Percentiles rank a stretch among this genome's conserved stretches.
Evolutionary conservation across 1,140 invertebrate genomes (phyloP).

Genomic region (Drosophila neocordata): DNA sequence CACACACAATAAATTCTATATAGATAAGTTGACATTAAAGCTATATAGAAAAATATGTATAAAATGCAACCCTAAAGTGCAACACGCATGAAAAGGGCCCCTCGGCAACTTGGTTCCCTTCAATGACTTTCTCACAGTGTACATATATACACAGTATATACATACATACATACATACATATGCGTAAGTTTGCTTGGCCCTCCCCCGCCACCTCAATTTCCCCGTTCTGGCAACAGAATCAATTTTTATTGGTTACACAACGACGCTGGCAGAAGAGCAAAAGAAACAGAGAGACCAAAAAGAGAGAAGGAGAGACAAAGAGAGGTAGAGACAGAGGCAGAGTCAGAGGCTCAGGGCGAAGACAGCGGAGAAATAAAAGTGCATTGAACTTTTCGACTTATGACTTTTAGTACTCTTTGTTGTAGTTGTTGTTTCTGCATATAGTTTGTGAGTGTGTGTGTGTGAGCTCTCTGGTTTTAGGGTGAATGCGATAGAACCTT

Average conservation of each 20-base stretch:
- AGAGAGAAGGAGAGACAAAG: background rate
- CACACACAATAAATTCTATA: conserved; percentile 14
- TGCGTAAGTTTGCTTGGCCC: conserved; percentile 23
- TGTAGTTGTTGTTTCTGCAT: background rate
- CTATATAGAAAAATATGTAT: conserved; percentile 51
- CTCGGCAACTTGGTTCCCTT: conserved; percentile 10
- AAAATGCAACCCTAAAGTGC: conserved; percentile 61
- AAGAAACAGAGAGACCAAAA: background rate
- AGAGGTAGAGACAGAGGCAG: background rate
- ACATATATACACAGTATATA: background rate
- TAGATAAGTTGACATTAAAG: conserved; percentile 22
- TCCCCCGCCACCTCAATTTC: background rate
- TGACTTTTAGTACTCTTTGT: conserved; percentile 69
- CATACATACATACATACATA: background rate
- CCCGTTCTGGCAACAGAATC: conserved; percentile 67
- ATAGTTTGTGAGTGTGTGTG: background rate
- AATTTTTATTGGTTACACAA: conserved; percentile 80
- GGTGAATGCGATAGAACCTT: conserved; percentile 1
- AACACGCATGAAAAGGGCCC: conserved; percentile 3
- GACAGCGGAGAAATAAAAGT: conserved; percentile 32
- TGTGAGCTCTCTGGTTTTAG: background rate
- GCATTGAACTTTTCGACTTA: conserved; percentile 68
- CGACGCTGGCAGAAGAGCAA: conserved; percentile 46
- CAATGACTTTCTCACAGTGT: conserved; percentile 38
- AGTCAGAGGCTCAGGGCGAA: background rate